phyloP scores from a whole-genome alignment of 2,888 invertebrate species.

The Cephus sareptanus region DNA sequence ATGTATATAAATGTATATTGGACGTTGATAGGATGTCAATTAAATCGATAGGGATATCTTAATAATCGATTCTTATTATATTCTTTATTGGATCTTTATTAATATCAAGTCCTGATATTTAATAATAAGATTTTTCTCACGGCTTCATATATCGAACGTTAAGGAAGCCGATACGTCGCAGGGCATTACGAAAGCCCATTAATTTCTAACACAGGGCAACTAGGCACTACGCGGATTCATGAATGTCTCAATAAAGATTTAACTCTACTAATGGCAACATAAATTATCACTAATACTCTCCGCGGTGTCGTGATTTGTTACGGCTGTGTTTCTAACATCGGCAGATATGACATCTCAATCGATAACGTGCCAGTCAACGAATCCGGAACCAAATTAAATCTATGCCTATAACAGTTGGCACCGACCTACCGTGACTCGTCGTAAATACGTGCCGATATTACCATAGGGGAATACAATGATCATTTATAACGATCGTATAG shows the following conservation, averaged over 20 bases:
- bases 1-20: neutral
- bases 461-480: neutral
- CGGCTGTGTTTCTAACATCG: conserved; percentile 20
- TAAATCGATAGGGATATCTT: neutral
- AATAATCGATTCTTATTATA: neutral
- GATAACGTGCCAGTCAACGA: conserved; percentile 24
- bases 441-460: neutral
- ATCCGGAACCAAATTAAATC: conserved; percentile 25
- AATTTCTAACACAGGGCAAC: neutral
- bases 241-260: conserved; percentile 15
- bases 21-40: neutral
- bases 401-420: neutral
- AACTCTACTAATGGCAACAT: conserved; percentile 12
- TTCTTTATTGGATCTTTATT: neutral
- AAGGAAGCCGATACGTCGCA: neutral
- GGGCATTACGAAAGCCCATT: neutral
- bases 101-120: neutral
- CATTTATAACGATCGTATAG: neutral
- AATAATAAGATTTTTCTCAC: neutral
- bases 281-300: conserved; percentile 15
- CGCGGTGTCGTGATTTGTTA: conserved; percentile 24
- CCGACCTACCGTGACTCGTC: neutral
- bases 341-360: conserved; percentile 25
- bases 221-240: neutral
- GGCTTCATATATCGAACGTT: neutral